phyloP scores from a whole-genome alignment of 2,888 invertebrate species.

The Molorchus minor region DNA sequence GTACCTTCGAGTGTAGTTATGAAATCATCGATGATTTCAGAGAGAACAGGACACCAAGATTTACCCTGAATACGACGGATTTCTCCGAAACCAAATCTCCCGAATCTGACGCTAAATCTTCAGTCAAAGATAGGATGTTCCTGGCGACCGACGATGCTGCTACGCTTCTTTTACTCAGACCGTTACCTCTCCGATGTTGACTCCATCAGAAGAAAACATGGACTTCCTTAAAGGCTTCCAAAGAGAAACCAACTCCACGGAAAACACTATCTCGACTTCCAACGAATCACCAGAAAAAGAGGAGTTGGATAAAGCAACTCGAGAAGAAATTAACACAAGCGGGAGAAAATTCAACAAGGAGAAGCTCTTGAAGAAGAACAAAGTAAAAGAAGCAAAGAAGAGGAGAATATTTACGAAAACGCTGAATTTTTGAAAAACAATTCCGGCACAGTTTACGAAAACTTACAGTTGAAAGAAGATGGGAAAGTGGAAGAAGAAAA shows the following conservation, averaged over 20 bases:
- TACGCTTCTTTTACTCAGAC: conserved; percentile 60
- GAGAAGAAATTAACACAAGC: conserved; percentile 27
- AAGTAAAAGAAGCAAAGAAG: conserved; percentile 25
- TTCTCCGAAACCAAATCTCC: conserved; percentile 34
- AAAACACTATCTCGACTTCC: conserved; percentile 37
- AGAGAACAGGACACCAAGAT: conserved; percentile 38
- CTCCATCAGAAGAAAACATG: conserved; percentile 62
- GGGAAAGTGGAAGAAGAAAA: conserved; percentile 35
- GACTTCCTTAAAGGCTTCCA: conserved; percentile 62
- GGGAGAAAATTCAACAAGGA: no score
- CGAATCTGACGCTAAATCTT: conserved; percentile 37
- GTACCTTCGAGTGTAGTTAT: conserved; percentile 32
- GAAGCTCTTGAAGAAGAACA: conserved; percentile 26
- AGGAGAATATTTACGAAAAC: conserved; percentile 50
- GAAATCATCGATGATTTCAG: conserved; percentile 36
- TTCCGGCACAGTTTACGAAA: conserved; percentile 48
- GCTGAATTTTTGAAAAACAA: conserved; percentile 41
- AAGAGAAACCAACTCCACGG: conserved; percentile 47
- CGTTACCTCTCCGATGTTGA: conserved; percentile 62
- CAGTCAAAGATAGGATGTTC: conserved; percentile 60
- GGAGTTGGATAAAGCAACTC: conserved; percentile 15
- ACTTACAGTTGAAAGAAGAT: conserved; percentile 34
- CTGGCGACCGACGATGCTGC: conserved; percentile 59
- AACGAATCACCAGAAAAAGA: conserved; percentile 43
- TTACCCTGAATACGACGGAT: conserved; percentile 36